Conservation (phyloP, 2,888 invertebrate genomes). For the Auanema sp. region DNA sequence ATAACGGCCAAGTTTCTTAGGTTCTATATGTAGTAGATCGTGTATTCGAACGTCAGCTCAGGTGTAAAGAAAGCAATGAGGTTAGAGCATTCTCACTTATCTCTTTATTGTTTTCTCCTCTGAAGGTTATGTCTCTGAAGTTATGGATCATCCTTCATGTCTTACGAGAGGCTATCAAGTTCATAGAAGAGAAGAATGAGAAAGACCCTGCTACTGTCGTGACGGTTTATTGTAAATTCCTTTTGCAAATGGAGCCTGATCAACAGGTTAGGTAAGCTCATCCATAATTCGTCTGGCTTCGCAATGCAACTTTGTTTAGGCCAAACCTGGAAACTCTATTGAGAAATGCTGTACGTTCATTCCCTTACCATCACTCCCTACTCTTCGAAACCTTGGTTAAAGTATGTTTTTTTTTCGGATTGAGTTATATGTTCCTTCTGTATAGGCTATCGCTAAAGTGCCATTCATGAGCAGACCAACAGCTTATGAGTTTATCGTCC, state of each 20-base stretch:
- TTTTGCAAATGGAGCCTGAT: conserved; percentile 64
- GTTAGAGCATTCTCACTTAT: conserved; percentile 65
- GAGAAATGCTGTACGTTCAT: conserved; percentile 83
- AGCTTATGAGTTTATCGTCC: conserved; percentile 54
- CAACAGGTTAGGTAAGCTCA: conserved; percentile 63
- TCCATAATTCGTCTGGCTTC: background rate
- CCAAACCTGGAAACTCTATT: conserved; percentile 74
- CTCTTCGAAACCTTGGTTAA: conserved; percentile 77
- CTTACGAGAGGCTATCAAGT: conserved; percentile 55
- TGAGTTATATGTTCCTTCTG: background rate
- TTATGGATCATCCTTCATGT: conserved; percentile 59
- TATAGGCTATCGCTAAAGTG: conserved; percentile 37
- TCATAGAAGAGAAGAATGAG: conserved; percentile 36
- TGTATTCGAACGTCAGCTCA: conserved; percentile 85
- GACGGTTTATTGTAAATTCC: conserved; percentile 27
- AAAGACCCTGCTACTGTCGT: conserved; percentile 25
- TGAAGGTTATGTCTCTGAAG: conserved; percentile 61
- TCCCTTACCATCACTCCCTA: conserved; percentile 85
- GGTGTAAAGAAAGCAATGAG: conserved; percentile 81
- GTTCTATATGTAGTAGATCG: conserved; percentile 77
- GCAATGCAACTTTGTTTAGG: conserved; percentile 45
- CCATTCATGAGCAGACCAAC: conserved; percentile 47
- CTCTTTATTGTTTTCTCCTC: conserved; percentile 4
- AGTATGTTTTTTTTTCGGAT: conserved; percentile 19
- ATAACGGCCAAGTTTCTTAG: conserved; percentile 10